phyloP scores from a whole-genome alignment of 64 coral and sea anemone species.

The Montipora cactus region DNA sequence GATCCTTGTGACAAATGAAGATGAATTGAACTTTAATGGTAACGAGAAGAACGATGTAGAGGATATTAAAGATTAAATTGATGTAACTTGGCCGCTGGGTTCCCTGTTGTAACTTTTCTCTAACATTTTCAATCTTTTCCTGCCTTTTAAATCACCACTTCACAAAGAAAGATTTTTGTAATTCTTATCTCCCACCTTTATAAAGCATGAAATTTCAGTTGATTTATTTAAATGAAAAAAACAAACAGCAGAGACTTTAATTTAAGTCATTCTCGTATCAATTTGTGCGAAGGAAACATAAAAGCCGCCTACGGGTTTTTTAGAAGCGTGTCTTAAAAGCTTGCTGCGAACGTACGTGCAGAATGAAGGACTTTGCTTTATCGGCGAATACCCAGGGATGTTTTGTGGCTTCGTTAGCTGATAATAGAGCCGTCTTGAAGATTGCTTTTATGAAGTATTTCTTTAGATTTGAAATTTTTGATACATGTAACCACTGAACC shows the following conservation, averaged over 20 bases:
- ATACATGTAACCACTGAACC: neutral
- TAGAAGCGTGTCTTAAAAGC: neutral
- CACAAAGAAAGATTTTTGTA: neutral
- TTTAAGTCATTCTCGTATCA: neutral
- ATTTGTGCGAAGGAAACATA: neutral
- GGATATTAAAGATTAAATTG: neutral
- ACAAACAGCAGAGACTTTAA: neutral
- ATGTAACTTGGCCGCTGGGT: neutral
- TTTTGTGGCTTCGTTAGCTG: neutral
- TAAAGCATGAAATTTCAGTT: neutral
- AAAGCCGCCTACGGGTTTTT: neutral
- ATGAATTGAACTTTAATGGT: neutral
- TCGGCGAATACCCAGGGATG: neutral
- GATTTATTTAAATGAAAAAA: neutral
- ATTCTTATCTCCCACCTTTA: neutral
- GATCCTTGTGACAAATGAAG: neutral
- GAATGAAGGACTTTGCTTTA: slow-evolving; percentile 21
- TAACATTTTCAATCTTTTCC: neutral
- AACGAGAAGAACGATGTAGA: neutral
- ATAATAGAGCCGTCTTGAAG: neutral
- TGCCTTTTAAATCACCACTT: neutral
- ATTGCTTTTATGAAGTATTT: neutral
- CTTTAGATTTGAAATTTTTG: neutral
- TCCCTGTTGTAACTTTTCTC: neutral
- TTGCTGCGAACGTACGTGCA: neutral